Conservation (phyloP, 1,140 invertebrate species). For the Oryctes rhinoceros region DNA sequence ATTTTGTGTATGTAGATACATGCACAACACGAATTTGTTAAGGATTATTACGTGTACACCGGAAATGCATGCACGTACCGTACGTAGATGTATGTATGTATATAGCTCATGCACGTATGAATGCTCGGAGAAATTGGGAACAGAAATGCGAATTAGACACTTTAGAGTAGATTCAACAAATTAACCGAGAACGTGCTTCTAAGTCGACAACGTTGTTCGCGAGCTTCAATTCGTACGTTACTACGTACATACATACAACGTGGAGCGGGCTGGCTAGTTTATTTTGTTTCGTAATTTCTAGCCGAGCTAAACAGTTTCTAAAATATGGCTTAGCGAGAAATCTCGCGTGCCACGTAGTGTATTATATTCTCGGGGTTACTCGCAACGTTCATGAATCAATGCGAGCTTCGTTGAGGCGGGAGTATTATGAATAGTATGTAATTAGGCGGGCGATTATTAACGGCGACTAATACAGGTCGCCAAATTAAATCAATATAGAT, state of each 20-base stretch:
- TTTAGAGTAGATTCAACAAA: constrained; percentile 10
- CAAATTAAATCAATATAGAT: too few species aligned
- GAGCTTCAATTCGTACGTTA: neutral
- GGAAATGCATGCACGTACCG: too few species aligned
- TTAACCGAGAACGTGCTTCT: neutral
- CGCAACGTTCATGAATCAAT: too few species aligned
- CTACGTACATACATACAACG: too few species aligned
- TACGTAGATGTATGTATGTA: neutral
- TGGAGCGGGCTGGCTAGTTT: neutral
- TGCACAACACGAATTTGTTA: neutral
- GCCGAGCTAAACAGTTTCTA: neutral
- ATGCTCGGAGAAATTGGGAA: constrained; percentile 3
- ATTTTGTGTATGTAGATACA: neutral
- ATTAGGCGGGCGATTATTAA: too few species aligned
- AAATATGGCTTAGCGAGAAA: neutral
- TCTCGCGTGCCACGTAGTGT: neutral
- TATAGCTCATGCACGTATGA: neutral
- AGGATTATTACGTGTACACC: neutral
- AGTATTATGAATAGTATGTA: too few species aligned
- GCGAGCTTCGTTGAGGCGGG: too few species aligned
- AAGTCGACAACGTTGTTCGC: neutral
- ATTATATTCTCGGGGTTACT: too few species aligned
- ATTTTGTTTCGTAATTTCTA: constrained; percentile 10
- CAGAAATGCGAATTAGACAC: constrained; percentile 8
- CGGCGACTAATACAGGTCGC: too few species aligned